A percentile compares a stretch with the other conserved stretches of the same genome.
These are phyloP conservation scores for Crambe crambe DNA, from an alignment of 37 sponge, comb jelly and placozoan species.

Conservation along the genomic window DNA sequence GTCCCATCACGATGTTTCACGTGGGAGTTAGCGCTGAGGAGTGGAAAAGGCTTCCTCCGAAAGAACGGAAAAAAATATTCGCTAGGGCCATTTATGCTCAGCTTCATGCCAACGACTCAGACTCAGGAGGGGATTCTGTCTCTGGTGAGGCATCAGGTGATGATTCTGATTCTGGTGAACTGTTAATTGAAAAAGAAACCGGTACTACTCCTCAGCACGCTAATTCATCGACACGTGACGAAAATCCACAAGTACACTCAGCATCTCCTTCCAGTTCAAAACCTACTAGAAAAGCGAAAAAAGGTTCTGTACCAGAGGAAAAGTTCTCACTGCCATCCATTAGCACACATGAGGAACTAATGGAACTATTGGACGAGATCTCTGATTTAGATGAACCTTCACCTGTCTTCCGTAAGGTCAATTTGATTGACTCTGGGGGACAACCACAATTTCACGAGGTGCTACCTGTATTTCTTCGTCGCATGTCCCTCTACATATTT, in stretches of 20 bases:
- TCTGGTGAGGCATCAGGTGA: not conserved
- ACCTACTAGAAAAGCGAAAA: not conserved
- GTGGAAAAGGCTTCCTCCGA: not conserved
- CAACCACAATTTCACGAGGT: slow-evolving; percentile 44
- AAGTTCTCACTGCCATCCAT: not conserved
- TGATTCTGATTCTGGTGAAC: too few relatives aligned
- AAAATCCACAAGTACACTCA: too few relatives aligned
- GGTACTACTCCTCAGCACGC: too few relatives aligned
- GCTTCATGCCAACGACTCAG: not conserved
- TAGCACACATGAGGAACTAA: not conserved
- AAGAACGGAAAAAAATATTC: not conserved
- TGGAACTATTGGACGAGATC: not conserved
- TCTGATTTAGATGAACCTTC: not conserved
- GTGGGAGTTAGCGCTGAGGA: not conserved
- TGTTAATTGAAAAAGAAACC: too few relatives aligned
- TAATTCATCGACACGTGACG: too few relatives aligned
- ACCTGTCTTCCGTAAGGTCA: not conserved
- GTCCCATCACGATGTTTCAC: not conserved
- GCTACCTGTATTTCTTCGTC: slow-evolving; percentile 13
- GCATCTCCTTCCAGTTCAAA: not conserved
- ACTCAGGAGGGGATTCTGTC: not conserved
- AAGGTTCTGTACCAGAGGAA: not conserved
- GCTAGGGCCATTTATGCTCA: not conserved
- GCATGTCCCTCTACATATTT: slow-evolving; percentile 9
- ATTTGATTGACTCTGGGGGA: slow-evolving; percentile 27